These are phyloP conservation scores for Silvanus unidentatus DNA, from an alignment of 2,888 invertebrate genomes.

Conservation along the genomic window DNA sequence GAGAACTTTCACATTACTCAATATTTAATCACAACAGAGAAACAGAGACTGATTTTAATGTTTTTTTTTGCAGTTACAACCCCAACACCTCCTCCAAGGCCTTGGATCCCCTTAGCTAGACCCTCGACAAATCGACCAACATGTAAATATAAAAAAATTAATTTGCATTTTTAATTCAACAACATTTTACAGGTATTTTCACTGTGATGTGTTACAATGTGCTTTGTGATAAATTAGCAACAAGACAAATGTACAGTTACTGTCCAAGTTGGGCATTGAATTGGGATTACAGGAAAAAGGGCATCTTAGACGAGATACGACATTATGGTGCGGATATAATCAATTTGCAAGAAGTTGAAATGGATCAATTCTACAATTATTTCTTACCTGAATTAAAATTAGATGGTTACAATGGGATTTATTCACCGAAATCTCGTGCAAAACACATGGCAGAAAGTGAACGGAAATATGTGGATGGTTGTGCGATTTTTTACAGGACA, in stretches of 20 bases:
- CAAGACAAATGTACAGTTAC: conserved; percentile 97
- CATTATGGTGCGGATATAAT: conserved; percentile 97
- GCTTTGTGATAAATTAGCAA: conserved; percentile 97
- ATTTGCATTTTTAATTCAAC: no score
- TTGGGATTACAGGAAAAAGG: conserved; percentile 98
- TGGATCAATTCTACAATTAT: conserved; percentile 96
- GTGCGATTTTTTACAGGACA: conserved; percentile 95
- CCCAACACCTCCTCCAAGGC: conserved; percentile 85
- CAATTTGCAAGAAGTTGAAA: conserved; percentile 95
- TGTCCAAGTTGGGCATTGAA: conserved; percentile 98
- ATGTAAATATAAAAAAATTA: conserved; percentile 60
- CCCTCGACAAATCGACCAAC: conserved; percentile 84
- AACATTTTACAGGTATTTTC: conserved; percentile 72
- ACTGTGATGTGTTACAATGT: conserved; percentile 99
- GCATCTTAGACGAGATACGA: conserved; percentile 92
- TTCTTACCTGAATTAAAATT: conserved; percentile 91
- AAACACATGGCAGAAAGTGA: conserved; percentile 98
- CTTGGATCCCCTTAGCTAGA: conserved; percentile 89
- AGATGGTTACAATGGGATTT: conserved; percentile 91
- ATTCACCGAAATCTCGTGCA: conserved; percentile 95
- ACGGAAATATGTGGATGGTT: conserved; percentile 96
- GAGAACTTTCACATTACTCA: no score
- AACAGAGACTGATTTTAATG: no score
- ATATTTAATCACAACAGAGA: no score
- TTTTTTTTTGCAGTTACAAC: conserved; percentile 73